Conservation (phyloP, 1,140 invertebrate species). For the Aphaenogaster rudis region DNA sequence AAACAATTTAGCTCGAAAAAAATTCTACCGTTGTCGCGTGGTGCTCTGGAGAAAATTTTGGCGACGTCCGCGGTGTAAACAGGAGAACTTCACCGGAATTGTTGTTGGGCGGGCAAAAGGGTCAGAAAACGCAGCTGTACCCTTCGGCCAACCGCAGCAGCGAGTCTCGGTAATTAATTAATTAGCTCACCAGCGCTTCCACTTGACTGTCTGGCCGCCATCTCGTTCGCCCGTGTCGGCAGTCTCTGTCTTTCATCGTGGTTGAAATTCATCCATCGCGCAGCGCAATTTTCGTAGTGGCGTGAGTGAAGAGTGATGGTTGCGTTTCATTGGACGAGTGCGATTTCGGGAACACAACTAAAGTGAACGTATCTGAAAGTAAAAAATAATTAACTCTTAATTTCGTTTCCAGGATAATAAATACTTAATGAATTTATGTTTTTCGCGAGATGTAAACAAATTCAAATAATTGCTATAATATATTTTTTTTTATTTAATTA, state of each 20-base stretch:
- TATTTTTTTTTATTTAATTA: neutral
- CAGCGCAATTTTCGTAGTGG: slow-evolving; percentile 21
- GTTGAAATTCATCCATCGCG: slow-evolving; percentile 45
- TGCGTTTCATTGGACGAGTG: slow-evolving; percentile 8
- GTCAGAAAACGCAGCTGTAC: slow-evolving; percentile 46
- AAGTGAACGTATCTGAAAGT: neutral
- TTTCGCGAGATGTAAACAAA: neutral
- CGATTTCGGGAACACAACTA: neutral
- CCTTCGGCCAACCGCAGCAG: slow-evolving; percentile 25
- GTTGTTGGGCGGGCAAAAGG: slow-evolving; percentile 32
- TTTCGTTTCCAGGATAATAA: neutral
- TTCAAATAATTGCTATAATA: slow-evolving; percentile 1
- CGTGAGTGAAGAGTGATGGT: slow-evolving; percentile 6
- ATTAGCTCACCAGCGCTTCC: slow-evolving; percentile 25
- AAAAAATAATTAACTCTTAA: slow-evolving; percentile 22
- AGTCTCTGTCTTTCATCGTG: slow-evolving; percentile 30
- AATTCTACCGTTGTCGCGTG: neutral
- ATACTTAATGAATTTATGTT: neutral
- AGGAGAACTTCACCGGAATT: slow-evolving; percentile 7
- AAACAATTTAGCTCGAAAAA: neutral
- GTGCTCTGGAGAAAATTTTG: neutral
- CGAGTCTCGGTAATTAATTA: slow-evolving; percentile 51
- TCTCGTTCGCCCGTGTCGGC: slow-evolving; percentile 16
- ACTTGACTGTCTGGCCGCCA: slow-evolving; percentile 32
- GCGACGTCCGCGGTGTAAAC: neutral